Evolutionary conservation across 53 echinoderm and acorn worm genomes (phyloP).

Genomic region (Temnopleurus reevesii): DNA sequence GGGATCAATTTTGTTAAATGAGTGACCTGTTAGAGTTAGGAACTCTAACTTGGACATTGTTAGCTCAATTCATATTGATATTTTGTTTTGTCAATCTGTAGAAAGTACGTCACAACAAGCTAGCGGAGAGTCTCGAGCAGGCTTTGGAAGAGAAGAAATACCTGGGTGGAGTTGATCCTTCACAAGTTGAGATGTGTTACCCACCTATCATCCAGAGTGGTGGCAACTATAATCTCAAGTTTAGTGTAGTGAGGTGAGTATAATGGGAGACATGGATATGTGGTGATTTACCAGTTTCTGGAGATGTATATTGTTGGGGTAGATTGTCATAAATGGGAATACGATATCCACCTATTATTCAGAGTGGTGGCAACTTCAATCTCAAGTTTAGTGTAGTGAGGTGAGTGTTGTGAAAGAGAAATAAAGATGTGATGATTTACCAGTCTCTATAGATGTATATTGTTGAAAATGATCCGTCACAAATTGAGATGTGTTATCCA

Average conservation of each 20-base stretch:
- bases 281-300: neutral
- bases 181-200: constrained; percentile 91
- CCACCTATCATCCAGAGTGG: constrained; percentile 99
- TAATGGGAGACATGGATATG: neutral
- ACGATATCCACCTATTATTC: constrained; percentile 97
- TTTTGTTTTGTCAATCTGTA: constrained; percentile 28
- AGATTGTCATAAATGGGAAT: constrained; percentile 81
- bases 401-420: constrained; percentile 47
- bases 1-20: no score
- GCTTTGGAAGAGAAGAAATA: constrained; percentile 96
- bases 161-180: constrained; percentile 81
- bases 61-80: no score
- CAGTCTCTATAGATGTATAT: constrained; percentile 49
- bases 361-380: constrained; percentile 98
- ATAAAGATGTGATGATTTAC: neutral
- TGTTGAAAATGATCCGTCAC: constrained; percentile 78
- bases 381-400: constrained; percentile 99
- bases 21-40: no score
- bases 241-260: constrained; percentile 94
- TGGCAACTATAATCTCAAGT: constrained; percentile 98
- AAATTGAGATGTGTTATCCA: constrained; percentile 93
- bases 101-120: constrained; percentile 95
- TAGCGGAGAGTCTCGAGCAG: constrained; percentile 88
- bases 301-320: constrained; percentile 71
- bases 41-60: no score